Evolutionary conservation across 2,888 invertebrate species (phyloP).

Genomic region (Chouioia cunea): DNA sequence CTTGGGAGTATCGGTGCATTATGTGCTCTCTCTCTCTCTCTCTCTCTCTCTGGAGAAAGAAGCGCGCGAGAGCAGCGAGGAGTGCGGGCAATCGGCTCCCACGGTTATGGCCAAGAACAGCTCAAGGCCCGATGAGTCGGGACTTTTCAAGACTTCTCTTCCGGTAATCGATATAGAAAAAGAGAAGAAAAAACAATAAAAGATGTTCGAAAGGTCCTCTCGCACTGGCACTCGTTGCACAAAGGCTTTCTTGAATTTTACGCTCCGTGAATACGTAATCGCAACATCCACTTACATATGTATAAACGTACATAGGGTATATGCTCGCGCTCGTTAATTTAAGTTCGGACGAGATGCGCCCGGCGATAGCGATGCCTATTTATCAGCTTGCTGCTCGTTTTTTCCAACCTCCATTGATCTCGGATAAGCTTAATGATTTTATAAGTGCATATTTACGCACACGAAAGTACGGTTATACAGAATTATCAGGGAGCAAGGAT

Average conservation of each 20-base stretch:
- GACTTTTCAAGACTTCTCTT: slow-evolving; percentile 1
- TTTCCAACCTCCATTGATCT: background rate
- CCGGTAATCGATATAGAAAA: slow-evolving; percentile 7
- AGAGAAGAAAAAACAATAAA: background rate
- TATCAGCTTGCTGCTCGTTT: no score
- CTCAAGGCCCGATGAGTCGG: slow-evolving; percentile 27
- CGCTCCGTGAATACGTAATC: no score
- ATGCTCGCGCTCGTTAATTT: no score
- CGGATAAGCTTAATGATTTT: slow-evolving; percentile 39
- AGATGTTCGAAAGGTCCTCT: background rate
- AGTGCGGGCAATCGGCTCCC: no score
- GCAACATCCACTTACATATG: no score
- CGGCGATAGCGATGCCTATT: no score
- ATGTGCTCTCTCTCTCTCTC: slow-evolving; percentile 4
- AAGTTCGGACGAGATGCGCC: no score
- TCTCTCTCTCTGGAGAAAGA: no score
- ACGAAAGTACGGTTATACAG: slow-evolving; percentile 25
- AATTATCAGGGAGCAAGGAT: background rate
- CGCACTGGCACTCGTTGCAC: no score
- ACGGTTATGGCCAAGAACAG: slow-evolving; percentile 26
- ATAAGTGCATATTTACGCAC: slow-evolving; percentile 38
- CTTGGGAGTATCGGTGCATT: background rate
- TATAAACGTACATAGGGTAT: no score
- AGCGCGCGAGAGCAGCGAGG: no score
- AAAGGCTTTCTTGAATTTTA: no score